Percentiles rank a stretch among this genome's conserved stretches.
phyloP scores from a whole-genome alignment of 2,888 invertebrate species.

The Tetragonisca angustula region DNA sequence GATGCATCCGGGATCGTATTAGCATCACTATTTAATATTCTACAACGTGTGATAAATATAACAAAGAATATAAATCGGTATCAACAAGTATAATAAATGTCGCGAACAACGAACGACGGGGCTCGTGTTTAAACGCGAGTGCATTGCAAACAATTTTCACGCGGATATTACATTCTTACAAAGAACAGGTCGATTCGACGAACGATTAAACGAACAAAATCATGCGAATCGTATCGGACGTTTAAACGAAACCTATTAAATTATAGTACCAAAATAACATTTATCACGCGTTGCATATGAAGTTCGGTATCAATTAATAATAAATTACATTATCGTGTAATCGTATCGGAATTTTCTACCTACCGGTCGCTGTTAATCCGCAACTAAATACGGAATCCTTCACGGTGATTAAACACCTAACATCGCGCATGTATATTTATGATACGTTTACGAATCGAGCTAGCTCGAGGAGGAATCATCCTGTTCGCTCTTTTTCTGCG shows the following conservation, averaged over 20 bases:
- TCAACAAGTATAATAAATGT: background rate
- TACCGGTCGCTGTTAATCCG: slow-evolving; percentile 2
- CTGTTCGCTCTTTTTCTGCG: slow-evolving; percentile 31
- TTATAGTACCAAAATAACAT: slow-evolving; percentile 2
- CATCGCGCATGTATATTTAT: slow-evolving; percentile 17
- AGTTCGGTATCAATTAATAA: background rate
- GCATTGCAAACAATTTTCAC: background rate
- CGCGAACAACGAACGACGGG: background rate
- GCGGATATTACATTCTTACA: background rate
- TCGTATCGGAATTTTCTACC: background rate
- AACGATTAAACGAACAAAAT: background rate
- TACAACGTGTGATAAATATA: background rate
- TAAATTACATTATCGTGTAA: slow-evolving; percentile 1
- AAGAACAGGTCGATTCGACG: background rate
- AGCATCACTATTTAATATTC: background rate
- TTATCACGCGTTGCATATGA: background rate
- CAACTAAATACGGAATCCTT: background rate
- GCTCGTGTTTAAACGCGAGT: background rate
- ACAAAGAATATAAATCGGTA: background rate
- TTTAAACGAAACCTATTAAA: background rate
- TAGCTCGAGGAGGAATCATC: slow-evolving; percentile 43
- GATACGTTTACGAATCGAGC: slow-evolving; percentile 42
- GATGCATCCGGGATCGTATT: background rate
- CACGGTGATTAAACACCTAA: slow-evolving; percentile 4
- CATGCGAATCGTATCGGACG: background rate